phyloP scores from a whole-genome alignment of 35 echinoderm and acorn worm species.

The Ophiothrix spiculata region DNA sequence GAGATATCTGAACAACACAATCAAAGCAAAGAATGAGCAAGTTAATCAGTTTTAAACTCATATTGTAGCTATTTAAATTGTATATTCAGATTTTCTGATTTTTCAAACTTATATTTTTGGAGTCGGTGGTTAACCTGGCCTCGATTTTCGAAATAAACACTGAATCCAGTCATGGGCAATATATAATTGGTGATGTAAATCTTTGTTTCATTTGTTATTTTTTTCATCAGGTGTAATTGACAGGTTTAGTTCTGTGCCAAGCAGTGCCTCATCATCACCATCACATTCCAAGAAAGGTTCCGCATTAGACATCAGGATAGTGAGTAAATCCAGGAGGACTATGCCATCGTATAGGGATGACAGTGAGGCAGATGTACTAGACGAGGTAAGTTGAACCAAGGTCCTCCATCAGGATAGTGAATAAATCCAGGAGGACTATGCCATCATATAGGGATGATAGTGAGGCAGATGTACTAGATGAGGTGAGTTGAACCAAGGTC shows the following conservation, averaged over 20 bases:
- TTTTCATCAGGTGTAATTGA: not conserved
- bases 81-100: no score
- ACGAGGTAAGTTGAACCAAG: conserved; percentile 89
- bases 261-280: not conserved
- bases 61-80: no score
- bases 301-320: conserved; percentile 41
- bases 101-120: no score
- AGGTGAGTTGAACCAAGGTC: no score
- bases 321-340: conserved; percentile 56
- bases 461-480: conserved; percentile 82
- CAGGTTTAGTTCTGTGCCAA: not conserved
- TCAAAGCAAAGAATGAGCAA: no score
- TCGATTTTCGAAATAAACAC: no score
- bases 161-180: no score
- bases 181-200: no score
- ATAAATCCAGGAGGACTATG: conserved; percentile 58
- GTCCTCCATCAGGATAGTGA: conserved; percentile 49
- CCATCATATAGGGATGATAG: conserved; percentile 78
- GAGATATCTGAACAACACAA: no score
- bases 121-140: no score
- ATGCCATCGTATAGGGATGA: conserved; percentile 83
- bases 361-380: conserved; percentile 72
- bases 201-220: no score
- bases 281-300: conserved; percentile 8
- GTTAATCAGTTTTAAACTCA: no score